phyloP scores from a whole-genome alignment of 2,888 invertebrate genomes.

The Epsilonema sp. region DNA sequence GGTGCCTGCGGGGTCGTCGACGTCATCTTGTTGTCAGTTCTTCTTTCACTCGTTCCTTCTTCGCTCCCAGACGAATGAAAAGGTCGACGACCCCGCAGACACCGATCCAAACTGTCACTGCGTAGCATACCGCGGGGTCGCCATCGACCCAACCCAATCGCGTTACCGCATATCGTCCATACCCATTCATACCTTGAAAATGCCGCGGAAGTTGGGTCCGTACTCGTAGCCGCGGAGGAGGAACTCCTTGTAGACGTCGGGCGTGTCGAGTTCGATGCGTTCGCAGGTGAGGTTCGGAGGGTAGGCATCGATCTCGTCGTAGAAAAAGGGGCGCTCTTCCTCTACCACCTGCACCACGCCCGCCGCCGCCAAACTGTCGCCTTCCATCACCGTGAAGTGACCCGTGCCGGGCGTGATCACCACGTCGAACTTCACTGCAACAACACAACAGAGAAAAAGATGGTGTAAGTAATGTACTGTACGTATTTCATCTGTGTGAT shows the following conservation, averaged over 20 bases:
- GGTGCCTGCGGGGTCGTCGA: too few species aligned
- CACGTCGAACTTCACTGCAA: constrained; percentile 24
- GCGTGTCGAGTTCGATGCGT: background rate
- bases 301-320: constrained; percentile 14
- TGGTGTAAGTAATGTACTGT: too few species aligned
- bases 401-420: constrained; percentile 24
- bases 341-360: constrained; percentile 25
- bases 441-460: background rate
- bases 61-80: too few species aligned
- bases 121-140: too few species aligned
- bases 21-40: too few species aligned
- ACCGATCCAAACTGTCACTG: too few species aligned
- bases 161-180: too few species aligned
- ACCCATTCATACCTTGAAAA: too few species aligned
- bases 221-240: constrained; percentile 4
- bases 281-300: constrained; percentile 2
- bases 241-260: constrained; percentile 7
- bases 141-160: too few species aligned
- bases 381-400: constrained; percentile 25
- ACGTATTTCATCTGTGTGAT: too few species aligned
- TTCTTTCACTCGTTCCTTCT: too few species aligned
- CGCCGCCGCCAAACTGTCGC: constrained; percentile 23
- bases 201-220: constrained; percentile 1
- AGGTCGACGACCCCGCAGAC: too few species aligned
- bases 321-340: constrained; percentile 22